Evolutionary conservation across 2,113 vertebrate genomes (phyloP), one percentile per base, ranked within the genome.

Genomic region (Ailurus styani): DNA sequence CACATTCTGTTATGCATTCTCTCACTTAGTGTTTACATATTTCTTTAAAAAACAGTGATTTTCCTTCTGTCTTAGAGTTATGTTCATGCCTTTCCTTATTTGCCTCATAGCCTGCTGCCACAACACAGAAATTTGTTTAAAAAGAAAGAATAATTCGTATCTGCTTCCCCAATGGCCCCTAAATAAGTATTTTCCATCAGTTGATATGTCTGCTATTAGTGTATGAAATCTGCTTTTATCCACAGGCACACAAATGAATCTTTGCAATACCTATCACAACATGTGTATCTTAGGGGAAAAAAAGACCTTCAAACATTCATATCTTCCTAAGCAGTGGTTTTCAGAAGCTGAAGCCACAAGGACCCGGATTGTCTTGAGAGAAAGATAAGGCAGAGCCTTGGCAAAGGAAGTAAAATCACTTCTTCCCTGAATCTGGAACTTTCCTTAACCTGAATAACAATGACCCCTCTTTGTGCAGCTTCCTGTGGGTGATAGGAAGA

Each of bases 301-400:
- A 77, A 85, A 79, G 55, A n/a, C 52, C 29, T 70, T 87, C 57
- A 23, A 6, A 27, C 4, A 20, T 40, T n/a, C 4, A 0, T 75
- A 0, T 70, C 75, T 72, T 77, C 72, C 45, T 72, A 40, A 31
- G 42, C 89, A 70, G 81, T 2, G 15, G 42, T 70, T 93, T 93
- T 29, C 70, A 25, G 17, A 37, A 75, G 2, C 42, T 14, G 1
- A 37, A 93, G 55, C 23, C 54, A 40, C 7, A 18, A 81, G n/a
- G 42, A 77, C 57, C n/a, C 45, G 60, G 55, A 23, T 31, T 31
- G 34, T 77, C 17, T 17, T 2, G 52, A 73, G 62, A 93, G 40
- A 91, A 55, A 90, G 79, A 91, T 85, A 42, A 97, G 95, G 87
- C 37, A 64, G 57, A 7, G 13, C 82, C 55, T 97, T 85, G 50